phyloP scores from a whole-genome alignment of 2,888 invertebrate genomes.

The Synanthedon tipuliformis region DNA sequence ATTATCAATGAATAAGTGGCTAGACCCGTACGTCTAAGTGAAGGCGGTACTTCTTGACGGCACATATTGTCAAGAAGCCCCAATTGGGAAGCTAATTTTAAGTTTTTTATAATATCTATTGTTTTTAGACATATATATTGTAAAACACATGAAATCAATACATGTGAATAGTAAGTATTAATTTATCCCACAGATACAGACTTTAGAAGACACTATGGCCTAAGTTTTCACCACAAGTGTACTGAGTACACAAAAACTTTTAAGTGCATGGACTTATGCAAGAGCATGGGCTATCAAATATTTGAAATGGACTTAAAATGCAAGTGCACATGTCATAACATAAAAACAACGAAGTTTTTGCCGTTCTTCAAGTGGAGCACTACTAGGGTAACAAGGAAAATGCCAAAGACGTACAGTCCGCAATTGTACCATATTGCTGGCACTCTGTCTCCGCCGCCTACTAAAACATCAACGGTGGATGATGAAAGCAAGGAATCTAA shows the following conservation, averaged over 20 bases:
- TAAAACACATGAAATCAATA: too few species aligned
- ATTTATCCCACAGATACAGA: conserved; percentile 15
- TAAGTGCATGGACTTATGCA: conserved; percentile 45
- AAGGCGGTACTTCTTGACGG: too few species aligned
- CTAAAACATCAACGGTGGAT: too few species aligned
- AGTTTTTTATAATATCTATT: too few species aligned
- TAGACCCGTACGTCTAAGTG: too few species aligned
- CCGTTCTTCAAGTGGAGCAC: conserved; percentile 46
- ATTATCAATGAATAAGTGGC: too few species aligned
- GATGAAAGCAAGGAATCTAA: background rate
- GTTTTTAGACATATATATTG: too few species aligned
- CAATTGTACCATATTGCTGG: conserved; percentile 36
- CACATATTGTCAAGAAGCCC: too few species aligned
- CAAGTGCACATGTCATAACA: conserved; percentile 41
- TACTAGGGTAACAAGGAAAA: conserved; percentile 31
- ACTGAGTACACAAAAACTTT: conserved; percentile 30
- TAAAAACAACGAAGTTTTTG: conserved; percentile 33
- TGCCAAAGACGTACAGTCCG: conserved; percentile 31
- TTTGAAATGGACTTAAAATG: conserved; percentile 33
- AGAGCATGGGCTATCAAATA: conserved; percentile 40
- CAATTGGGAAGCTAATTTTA: too few species aligned
- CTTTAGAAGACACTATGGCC: conserved; percentile 40
- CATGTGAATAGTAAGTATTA: too few species aligned
- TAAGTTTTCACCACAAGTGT: conserved; percentile 33
- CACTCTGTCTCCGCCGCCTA: conserved; percentile 19